Evolutionary conservation across 2,888 invertebrate genomes (phyloP).

Genomic region (Altica lythri): DNA sequence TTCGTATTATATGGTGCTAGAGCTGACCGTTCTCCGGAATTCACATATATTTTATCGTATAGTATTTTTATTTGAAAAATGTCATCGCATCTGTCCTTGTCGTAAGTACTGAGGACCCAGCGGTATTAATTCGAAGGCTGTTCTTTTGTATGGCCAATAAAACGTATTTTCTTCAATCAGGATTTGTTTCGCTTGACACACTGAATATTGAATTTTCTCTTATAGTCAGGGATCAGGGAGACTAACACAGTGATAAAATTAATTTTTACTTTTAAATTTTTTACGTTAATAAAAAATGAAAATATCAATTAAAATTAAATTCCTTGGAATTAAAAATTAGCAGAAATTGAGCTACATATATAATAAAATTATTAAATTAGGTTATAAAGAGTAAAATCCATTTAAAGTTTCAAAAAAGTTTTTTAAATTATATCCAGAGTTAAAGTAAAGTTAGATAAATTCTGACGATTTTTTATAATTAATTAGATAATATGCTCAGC

Average conservation of each 20-base stretch:
- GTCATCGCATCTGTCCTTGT: constrained; percentile 19
- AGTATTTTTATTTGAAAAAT: constrained; percentile 20
- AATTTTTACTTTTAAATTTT: too few relatives aligned
- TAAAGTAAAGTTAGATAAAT: too few relatives aligned
- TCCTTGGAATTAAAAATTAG: too few relatives aligned
- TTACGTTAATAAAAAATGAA: too few relatives aligned
- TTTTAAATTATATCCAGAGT: too few relatives aligned
- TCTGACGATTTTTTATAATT: too few relatives aligned
- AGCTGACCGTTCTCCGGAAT: neutral
- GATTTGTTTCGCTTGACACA: constrained; percentile 39
- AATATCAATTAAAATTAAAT: too few relatives aligned
- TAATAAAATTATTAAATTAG: too few relatives aligned
- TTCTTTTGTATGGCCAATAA: constrained; percentile 35
- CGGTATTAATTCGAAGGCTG: constrained; percentile 30
- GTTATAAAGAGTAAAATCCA: too few relatives aligned
- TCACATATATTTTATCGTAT: constrained; percentile 11
- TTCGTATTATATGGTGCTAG: constrained; percentile 11
- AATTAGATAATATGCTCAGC: too few relatives aligned
- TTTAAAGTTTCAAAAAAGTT: too few relatives aligned
- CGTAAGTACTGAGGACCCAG: constrained; percentile 6
- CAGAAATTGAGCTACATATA: too few relatives aligned
- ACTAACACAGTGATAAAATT: neutral
- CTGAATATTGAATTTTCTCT: constrained; percentile 41
- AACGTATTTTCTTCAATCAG: constrained; percentile 34
- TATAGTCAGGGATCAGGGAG: constrained; percentile 8